Evolutionary conservation across 64 coral and sea anemone species (phyloP), one percentile per base, ranked within the genome.

Genomic region (Dendrophyllia cribrosa): DNA sequence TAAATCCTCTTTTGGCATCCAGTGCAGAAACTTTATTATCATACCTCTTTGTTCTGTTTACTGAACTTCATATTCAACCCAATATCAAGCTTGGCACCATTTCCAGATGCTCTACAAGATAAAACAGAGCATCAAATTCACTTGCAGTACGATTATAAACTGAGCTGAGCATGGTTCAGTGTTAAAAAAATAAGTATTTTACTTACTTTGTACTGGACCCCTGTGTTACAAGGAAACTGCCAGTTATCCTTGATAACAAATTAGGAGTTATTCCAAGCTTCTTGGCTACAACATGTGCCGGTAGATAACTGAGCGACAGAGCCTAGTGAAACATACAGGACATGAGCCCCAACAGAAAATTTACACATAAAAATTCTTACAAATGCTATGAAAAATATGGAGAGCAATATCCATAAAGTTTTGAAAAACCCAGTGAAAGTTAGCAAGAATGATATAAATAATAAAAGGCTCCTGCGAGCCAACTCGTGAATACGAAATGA

Each of bases 11-110:
- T 34, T 34, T 34, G 34, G 34, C 34, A 34, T 2, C 34, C 34
- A 34, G 34, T 34, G 34, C 34, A 34, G 34, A 56, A 56, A 12
- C 6, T 4, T 9, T 6, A 9, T 5, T 56, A 22, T 47, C 9
- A 89, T 43, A 96, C 97, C 88, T 96, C 97, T 80, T 91, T 99
- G 77, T 99, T 96, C 58, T 96, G 97, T 78, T 99, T 99, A 46
- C 83, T 78, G 43, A 93, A 95, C 64, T 99, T 99, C 58, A 99
- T 62, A 71, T 99, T 99, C 51, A 99, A 87, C n/a, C 97, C 97
- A 23, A 99, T 96, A 60, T 99, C 97, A 22, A 99, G 47, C 74
- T 96, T 99, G 22, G 59, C 65, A 20, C 64, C 70, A 63, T 60
- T 59, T 58, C 63, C 70, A 80, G 90, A 89, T 59, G 47, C 22